phyloP scores from a whole-genome alignment of 2,888 invertebrate species.

The Calliphora vomitoria region DNA sequence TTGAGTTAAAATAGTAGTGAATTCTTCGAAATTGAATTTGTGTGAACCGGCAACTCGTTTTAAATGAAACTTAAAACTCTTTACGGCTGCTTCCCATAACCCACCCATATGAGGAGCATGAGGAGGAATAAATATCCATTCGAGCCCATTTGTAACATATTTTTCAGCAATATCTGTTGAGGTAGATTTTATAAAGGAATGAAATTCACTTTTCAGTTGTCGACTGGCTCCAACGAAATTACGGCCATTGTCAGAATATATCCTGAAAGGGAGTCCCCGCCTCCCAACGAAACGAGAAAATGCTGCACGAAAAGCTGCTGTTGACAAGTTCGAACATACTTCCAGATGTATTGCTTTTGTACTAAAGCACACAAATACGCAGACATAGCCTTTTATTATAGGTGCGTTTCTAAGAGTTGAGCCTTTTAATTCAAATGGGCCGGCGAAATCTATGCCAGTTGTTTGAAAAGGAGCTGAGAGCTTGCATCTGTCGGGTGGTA shows the following conservation, averaged over 20 bases:
- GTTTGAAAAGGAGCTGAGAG: constrained; percentile 12
- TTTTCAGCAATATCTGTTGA: constrained; percentile 11
- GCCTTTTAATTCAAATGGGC: constrained; percentile 20
- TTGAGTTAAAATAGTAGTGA: constrained; percentile 36
- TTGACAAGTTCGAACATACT: constrained; percentile 21
- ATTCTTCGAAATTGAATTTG: constrained; percentile 52
- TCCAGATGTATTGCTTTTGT: constrained; percentile 35
- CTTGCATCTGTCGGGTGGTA: constrained; percentile 23
- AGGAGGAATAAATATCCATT: constrained; percentile 54
- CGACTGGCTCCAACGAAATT: constrained; percentile 27
- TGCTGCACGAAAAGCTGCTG: constrained; percentile 24
- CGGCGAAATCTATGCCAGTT: constrained; percentile 41
- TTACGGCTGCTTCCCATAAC: constrained; percentile 51
- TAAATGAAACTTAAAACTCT: constrained; percentile 51
- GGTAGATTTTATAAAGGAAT: background rate
- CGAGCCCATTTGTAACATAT: constrained; percentile 44
- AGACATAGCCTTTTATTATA: background rate
- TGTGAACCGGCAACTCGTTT: constrained; percentile 35
- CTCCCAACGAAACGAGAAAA: constrained; percentile 40
- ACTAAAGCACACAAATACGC: constrained; percentile 16
- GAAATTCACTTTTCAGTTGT: background rate
- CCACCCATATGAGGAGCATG: constrained; percentile 61
- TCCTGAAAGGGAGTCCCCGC: constrained; percentile 27
- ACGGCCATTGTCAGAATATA: background rate
- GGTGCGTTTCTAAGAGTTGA: background rate